Evolutionary conservation across 2,888 invertebrate species (phyloP), one percentile per base, ranked within the genome.

Genomic region (Temnothorax ravouxi): DNA sequence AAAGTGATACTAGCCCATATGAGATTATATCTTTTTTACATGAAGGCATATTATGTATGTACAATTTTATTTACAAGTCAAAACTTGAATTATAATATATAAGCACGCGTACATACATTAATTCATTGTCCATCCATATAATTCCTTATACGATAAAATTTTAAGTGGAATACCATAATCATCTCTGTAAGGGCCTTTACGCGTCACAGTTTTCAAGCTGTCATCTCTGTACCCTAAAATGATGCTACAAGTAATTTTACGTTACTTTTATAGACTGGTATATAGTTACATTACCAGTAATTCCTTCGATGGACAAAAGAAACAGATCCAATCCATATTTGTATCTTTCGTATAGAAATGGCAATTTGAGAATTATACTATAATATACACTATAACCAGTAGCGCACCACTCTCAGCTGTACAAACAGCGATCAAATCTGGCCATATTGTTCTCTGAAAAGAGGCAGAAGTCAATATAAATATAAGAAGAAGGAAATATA

Each of bases 51-150:
- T 61, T 61, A n/a, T 6, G 29, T 29, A 3, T 29, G 29, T 2
- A 29, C 2, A 50, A 6, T 29, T 29, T 74, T 61, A 13, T 62
- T 47, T 34, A 62, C 18, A 52, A 15, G 62, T 75, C 25, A 44
- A 52, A 52, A 64, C n/a, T 1, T 61, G 9, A 67, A 21, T 67
- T 56, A 15, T 25, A 25, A 25, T 25, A 25, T 25, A 29, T 29
- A 29, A 29, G 29, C 2, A 29, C 29, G 3, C 29, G 29, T 29
- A 29, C 3, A 25, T n/a, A n/a, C n/a, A n/a, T n/a, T n/a, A n/a
- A n/a, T n/a, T n/a, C n/a, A 99, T 99, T 4, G 99, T 99, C 99
- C 99, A 99, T 0, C 99, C 99, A 95, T 99, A 99, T 5, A 99
- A 95, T 91, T 99, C 99, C 95, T 99, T 97, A 93, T 99, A 99